Conservation (phyloP, 2,888 invertebrate species). For the Caenorhabditis virilis region DNA sequence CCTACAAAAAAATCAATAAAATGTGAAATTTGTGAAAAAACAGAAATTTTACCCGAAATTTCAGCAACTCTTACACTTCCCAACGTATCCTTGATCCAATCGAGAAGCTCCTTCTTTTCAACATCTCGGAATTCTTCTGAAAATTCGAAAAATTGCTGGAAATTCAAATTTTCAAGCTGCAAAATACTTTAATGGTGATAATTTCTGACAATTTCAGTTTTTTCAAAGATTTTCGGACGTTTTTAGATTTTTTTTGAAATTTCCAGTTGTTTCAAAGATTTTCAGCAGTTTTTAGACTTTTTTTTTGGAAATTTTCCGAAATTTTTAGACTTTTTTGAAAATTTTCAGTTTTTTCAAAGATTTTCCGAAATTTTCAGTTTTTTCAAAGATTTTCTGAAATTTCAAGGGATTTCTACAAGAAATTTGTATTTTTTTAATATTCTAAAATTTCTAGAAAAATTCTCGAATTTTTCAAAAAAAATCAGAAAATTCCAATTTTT, state of each 20-base stretch:
- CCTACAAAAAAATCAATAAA: too few species aligned
- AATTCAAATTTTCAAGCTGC: not conserved
- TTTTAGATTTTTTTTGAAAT: not conserved
- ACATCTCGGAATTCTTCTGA: conserved; percentile 78
- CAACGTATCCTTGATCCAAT: conserved; percentile 80
- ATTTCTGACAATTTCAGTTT: not conserved
- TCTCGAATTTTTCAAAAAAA: too few species aligned
- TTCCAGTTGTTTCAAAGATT: not conserved
- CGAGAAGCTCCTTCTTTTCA: conserved; percentile 81
- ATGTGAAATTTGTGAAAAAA: conserved; percentile 2
- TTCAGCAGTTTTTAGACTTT: too few species aligned
- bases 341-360: too few species aligned
- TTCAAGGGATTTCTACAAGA: too few species aligned
- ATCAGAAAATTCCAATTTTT: too few species aligned
- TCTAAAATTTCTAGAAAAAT: too few species aligned
- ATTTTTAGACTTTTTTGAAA: too few species aligned
- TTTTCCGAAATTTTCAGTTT: too few species aligned
- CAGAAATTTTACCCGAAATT: conserved; percentile 23
- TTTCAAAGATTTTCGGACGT: conserved; percentile 1
- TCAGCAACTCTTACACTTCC: conserved; percentile 72
- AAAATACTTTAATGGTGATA: not conserved
- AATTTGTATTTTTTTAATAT: too few species aligned
- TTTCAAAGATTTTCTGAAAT: too few species aligned
- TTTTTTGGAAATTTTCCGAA: too few species aligned
- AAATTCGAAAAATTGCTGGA: conserved; percentile 4